Base-by-base conservation (phyloP, 2,888 invertebrate species). In the Cheilosia vulpina region DNA sequence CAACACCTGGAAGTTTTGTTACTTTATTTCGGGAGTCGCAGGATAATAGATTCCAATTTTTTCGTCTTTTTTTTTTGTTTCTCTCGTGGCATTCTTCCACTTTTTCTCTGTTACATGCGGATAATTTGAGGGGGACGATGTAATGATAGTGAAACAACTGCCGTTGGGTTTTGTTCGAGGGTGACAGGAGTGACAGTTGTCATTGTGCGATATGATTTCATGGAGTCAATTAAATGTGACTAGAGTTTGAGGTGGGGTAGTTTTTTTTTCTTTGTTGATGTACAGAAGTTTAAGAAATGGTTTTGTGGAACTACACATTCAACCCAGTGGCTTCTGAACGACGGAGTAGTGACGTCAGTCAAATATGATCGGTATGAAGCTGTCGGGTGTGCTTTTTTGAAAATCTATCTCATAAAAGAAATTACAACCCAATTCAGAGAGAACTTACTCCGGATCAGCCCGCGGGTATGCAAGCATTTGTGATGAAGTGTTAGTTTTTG, bases 1-100 rank as follows among this genome's bases (percentile, higher is more conserved):
- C 60, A 53, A 80, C 84, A 84, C 84, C 84, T 84, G 84, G 84
- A 79, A 60, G 27, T 75, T 80, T 80, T 80, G 80, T 76, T 80
- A 75, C 63, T 75, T 58, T 84, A 68, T 52, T 63, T 57, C 63
- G 66, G 47, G 63, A 57, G 75, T 53, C 69, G 21, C 68, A 63
- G 65, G 68, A 68, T 84, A 75, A 76, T 80, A 66, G 65, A 79
- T 75, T 72, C 15, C 13, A 38, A 4, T 38, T 38, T 38, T 38
- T 13, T 38, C 38, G 38, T 38, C 65, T 52, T 58, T 53, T 73
- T 72, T 69, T 69, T 57, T 62, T 38, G 50, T 19, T 17, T 76
- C 60, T 62, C 41, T 75, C 62, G 43, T 57, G 47, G 62, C 66
- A 62, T 43, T 43, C 57, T 73, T 79, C 53, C 31, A 15, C 2